Evolutionary conservation across 2,113 vertebrate species (phyloP).

Genomic region (Oryzias woworae): DNA sequence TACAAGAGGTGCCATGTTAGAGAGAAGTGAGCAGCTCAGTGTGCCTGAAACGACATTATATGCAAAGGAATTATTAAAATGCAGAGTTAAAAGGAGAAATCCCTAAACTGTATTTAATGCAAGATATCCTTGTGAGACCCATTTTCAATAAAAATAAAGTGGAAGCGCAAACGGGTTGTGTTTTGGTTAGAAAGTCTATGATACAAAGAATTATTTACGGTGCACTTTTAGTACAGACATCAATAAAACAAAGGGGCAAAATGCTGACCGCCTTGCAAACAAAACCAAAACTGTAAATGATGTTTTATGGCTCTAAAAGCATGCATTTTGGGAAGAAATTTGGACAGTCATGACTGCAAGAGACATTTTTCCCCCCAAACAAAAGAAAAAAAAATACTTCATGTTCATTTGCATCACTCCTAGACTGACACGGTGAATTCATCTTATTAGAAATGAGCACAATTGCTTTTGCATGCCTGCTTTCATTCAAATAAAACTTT

Average conservation of each 20-base stretch:
- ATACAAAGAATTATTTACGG: slow-evolving; percentile 8
- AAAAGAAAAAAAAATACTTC: too few species aligned
- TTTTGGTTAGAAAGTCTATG: slow-evolving; percentile 25
- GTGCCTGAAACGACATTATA: slow-evolving; percentile 4
- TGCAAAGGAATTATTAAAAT: background rate
- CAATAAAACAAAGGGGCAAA: background rate
- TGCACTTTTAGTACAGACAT: slow-evolving; percentile 8
- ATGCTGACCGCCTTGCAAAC: slow-evolving; percentile 6
- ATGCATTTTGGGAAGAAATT: slow-evolving; percentile 9
- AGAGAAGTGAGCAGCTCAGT: slow-evolving; percentile 7
- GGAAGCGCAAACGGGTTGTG: slow-evolving; percentile 1
- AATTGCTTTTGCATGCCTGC: too few species aligned
- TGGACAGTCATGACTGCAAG: background rate
- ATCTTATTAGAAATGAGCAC: too few species aligned
- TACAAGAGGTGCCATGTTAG: slow-evolving; percentile 10
- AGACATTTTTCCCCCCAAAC: background rate
- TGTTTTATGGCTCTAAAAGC: slow-evolving; percentile 18
- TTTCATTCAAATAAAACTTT: too few species aligned
- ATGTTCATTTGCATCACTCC: too few species aligned
- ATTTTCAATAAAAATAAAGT: slow-evolving; percentile 10
- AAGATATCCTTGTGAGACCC: slow-evolving; percentile 3
- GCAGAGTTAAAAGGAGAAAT: background rate
- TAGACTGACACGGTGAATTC: too few species aligned
- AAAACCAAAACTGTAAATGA: slow-evolving; percentile 11
- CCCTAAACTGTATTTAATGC: slow-evolving; percentile 1